Percentiles rank a stretch among this genome's conserved stretches.
These are phyloP conservation scores for Ceraclea dissimilis DNA, from an alignment of 2,888 invertebrate genomes.

Conservation along the genomic window DNA sequence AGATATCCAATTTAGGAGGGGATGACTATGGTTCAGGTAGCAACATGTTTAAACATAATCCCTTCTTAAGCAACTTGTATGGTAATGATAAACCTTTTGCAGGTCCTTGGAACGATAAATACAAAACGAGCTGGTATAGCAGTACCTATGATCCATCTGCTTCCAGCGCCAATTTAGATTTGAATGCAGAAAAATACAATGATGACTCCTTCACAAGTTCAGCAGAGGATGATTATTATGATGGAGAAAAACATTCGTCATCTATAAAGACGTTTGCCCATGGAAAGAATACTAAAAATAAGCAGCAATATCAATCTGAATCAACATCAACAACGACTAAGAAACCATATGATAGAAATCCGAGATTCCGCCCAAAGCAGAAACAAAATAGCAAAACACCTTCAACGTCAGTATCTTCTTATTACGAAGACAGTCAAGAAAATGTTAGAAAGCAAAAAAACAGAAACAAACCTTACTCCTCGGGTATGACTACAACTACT, in stretches of 20 bases:
- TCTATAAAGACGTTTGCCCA: neutral
- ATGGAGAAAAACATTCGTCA: neutral
- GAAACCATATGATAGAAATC: neutral
- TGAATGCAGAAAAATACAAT: neutral
- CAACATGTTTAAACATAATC: neutral
- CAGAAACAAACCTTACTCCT: neutral
- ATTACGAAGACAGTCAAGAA: neutral
- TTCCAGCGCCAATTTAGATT: neutral
- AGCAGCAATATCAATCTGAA: neutral
- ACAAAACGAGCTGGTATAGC: neutral
- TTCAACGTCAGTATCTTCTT: too few species aligned
- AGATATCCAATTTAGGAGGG: slow-evolving; percentile 27
- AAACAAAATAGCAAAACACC: neutral
- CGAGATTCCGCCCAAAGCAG: neutral
- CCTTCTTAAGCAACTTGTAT: neutral
- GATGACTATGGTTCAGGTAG: neutral
- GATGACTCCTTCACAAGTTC: too few species aligned
- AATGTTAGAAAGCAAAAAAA: neutral
- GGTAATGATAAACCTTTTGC: neutral
- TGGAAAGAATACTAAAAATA: neutral
- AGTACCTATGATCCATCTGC: neutral
- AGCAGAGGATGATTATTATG: neutral
- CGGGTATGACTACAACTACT: neutral
- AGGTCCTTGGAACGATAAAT: neutral
- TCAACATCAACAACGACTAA: neutral